phyloP scores from a whole-genome alignment of 2,113 vertebrate genomes.

The Cephalopholis sonnerati region DNA sequence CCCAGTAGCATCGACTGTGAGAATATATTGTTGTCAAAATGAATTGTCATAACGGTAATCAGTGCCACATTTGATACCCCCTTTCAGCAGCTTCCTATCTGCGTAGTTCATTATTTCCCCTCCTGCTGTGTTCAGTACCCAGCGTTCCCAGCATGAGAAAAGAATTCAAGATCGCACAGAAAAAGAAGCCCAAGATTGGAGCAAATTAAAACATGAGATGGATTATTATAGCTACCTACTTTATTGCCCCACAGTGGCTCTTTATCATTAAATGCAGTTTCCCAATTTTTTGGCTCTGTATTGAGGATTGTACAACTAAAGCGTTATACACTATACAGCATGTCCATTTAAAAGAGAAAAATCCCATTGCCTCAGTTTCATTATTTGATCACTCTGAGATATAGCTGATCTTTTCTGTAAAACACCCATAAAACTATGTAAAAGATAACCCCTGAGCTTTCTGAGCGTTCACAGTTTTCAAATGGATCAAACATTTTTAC shows the following conservation, averaged over 20 bases:
- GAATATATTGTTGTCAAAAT: constrained; percentile 67
- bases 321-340: background rate
- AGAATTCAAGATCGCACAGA: constrained; percentile 37
- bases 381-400: constrained; percentile 1
- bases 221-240: constrained; percentile 43
- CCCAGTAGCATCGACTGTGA: constrained; percentile 44
- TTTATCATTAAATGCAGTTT: constrained; percentile 33
- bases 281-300: background rate
- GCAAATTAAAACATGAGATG: constrained; percentile 41
- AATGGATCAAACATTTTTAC: background rate
- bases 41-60: constrained; percentile 64
- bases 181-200: constrained; percentile 40
- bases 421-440: background rate
- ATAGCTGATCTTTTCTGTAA: background rate
- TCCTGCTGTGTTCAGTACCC: constrained; percentile 61
- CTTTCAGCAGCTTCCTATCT: constrained; percentile 49
- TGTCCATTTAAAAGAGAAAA: constrained; percentile 12
- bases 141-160: constrained; percentile 44
- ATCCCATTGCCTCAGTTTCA: constrained; percentile 8
- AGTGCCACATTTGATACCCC: constrained; percentile 45
- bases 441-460: background rate
- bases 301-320: constrained; percentile 26
- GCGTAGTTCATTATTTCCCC: constrained; percentile 64
- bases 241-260: constrained; percentile 37
- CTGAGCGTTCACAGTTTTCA: background rate